phyloP scores from a whole-genome alignment of 1,140 invertebrate genomes.

The Ericerus pela region DNA sequence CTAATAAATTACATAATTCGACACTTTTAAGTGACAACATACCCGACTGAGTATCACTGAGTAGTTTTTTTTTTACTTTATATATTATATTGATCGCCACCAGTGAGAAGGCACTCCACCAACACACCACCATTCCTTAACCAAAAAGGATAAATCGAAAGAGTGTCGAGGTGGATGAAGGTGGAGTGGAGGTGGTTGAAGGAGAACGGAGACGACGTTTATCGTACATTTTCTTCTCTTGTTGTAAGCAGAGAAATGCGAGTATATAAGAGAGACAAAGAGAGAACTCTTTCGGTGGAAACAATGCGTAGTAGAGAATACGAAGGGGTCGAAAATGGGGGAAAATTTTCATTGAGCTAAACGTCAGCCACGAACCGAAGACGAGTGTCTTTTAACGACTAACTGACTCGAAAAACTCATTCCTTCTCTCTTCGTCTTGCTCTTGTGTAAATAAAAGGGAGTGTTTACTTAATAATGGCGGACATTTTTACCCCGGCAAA shows the following conservation, averaged over 20 bases:
- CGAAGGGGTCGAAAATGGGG: not conserved
- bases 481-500: conserved; percentile 2
- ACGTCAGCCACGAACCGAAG: conserved; percentile 10
- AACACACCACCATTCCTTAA: too few species aligned
- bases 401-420: conserved; percentile 12
- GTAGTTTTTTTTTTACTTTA: conserved; percentile 7
- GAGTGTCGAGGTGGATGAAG: too few species aligned
- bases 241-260: too few species aligned
- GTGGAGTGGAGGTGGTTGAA: too few species aligned
- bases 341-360: conserved; percentile 10
- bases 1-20: too few species aligned
- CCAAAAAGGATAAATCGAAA: too few species aligned
- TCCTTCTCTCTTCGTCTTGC: too few species aligned
- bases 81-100: conserved; percentile 11
- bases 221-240: too few species aligned
- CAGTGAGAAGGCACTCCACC: not conserved
- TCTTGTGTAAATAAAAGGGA: conserved; percentile 8
- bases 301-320: not conserved
- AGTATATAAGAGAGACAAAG: not conserved
- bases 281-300: not conserved
- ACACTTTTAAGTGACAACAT: not conserved
- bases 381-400: conserved; percentile 12
- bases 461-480: conserved; percentile 12
- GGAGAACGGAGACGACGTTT: too few species aligned
- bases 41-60: conserved; percentile 7